Evolutionary conservation across 53 echinoderm and acorn worm genomes (phyloP).

Genomic region (Glandiceps talaboti): DNA sequence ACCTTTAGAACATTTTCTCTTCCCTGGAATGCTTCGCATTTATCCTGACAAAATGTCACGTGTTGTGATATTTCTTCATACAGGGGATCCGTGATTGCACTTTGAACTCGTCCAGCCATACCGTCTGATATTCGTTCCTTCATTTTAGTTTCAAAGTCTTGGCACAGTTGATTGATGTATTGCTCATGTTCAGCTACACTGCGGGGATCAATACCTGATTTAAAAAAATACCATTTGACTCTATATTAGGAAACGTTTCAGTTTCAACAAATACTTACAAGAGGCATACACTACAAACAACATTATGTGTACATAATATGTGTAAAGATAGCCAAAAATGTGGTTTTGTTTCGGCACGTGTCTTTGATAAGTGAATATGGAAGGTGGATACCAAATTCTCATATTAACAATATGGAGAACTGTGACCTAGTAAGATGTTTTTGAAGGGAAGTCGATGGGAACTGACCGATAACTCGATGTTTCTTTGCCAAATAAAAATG

Average conservation of each 20-base stretch:
- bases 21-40: slow-evolving; percentile 46
- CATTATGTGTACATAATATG: no score
- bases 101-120: not conserved
- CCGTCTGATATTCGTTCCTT: slow-evolving; percentile 11
- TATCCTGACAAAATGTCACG: slow-evolving; percentile 64
- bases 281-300: no score
- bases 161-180: slow-evolving; percentile 31
- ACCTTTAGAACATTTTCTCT: slow-evolving; percentile 8
- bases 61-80: slow-evolving; percentile 64
- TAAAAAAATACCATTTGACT: no score
- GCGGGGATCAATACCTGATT: slow-evolving; percentile 5
- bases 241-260: no score
- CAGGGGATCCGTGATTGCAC: slow-evolving; percentile 17
- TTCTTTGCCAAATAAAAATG: no score
- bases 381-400: not conserved
- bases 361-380: not conserved
- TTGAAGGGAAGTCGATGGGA: no score
- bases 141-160: slow-evolving; percentile 28
- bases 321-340: no score
- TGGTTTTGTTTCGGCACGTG: no score
- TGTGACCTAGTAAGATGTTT: not conserved
- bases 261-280: no score
- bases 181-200: slow-evolving; percentile 16
- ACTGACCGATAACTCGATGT: no score
- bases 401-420: no score